Evolutionary conservation across 2,113 vertebrate genomes (phyloP), one percentile per base, ranked within the genome.

Genomic region (Leucoraja erinaceus): DNA sequence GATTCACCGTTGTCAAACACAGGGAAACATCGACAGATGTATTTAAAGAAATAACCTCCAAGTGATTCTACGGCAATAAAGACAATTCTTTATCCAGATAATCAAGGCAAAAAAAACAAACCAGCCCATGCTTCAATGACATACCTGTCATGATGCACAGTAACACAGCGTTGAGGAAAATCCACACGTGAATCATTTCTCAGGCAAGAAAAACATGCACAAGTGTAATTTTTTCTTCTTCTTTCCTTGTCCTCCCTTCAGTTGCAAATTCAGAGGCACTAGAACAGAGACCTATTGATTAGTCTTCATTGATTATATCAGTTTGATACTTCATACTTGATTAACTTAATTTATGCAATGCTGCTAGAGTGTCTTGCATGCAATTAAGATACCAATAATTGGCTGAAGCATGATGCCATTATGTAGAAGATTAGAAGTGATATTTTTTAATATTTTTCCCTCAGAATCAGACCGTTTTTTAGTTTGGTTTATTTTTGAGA

Each of bases 121-220:
- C 66, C 31, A 91, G 61, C n/a, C 83, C 56, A 86, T 63, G 61
- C 12, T 86, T 91, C 20, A 72, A 38, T 91, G 47, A 74, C 95
- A 83, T 95, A 96, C 96, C 96, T 96, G 94, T 93, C 79, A 95
- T 6, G 63, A 94, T 84, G 88, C 94, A 93, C 2, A 96, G 88
- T 83, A 96, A 54, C 81, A 92, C 95, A 94, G 93, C 93, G 93
- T 92, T 93, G 25, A 93, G 93, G 5, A 86, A 47, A 56, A 79
- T 84, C 47, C 92, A 59, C 1, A 93, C 79, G 93, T 93, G 78
- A 1, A 93, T 94, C 96, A 96, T 96, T 94, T 84, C 68, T 91
- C 90, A 70, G 8, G 12, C 33, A 6, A 25, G 18, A 28, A 91
- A 72, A 59, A 11, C 0, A 11, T 25, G 14, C 0, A 18, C 47